Evolutionary conservation across 30 jellyfish, hydroid and myxozoan species (phyloP).

Genomic region (Clytia hemisphaerica): DNA sequence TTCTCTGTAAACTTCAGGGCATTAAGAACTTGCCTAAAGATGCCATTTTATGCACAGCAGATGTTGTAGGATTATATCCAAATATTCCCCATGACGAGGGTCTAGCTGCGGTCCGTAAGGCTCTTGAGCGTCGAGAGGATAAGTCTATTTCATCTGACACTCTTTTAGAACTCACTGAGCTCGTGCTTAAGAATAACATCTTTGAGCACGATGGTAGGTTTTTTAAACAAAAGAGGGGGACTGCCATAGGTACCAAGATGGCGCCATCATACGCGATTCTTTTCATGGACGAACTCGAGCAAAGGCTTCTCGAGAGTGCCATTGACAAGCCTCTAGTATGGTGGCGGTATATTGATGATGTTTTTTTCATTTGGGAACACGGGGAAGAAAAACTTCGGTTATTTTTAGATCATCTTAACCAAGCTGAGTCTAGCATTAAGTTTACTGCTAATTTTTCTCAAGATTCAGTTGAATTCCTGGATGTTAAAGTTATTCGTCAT

Average conservation of each 20-base stretch:
- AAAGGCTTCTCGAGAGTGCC: not conserved
- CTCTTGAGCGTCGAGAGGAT: not conserved
- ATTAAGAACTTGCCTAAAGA: not conserved
- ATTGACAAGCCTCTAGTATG: constrained; percentile 29
- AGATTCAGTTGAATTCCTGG: too few relatives aligned
- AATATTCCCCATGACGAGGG: not conserved
- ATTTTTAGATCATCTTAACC: too few relatives aligned
- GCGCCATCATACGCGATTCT: constrained; percentile 26
- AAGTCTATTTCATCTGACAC: not conserved
- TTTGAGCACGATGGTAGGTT: not conserved
- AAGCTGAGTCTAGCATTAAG: too few relatives aligned
- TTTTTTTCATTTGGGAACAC: constrained; percentile 25
- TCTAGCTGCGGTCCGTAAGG: not conserved
- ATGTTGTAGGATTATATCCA: constrained; percentile 33
- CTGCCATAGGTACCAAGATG: constrained; percentile 36
- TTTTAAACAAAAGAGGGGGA: constrained; percentile 18
- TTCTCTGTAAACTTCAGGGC: not conserved
- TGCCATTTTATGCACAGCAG: constrained; percentile 1
- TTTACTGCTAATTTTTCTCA: too few relatives aligned
- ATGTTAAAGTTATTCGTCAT: too few relatives aligned
- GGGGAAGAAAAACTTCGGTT: constrained; percentile 45
- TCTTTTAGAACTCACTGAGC: not conserved
- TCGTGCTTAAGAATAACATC: too few relatives aligned
- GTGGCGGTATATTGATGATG: constrained; percentile 26
- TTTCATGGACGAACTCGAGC: constrained; percentile 31